A percentile compares a stretch with the other conserved stretches of the same genome.
Conservation (phyloP, 64 coral and sea anemone species). For the Acropora tenuis region DNA sequence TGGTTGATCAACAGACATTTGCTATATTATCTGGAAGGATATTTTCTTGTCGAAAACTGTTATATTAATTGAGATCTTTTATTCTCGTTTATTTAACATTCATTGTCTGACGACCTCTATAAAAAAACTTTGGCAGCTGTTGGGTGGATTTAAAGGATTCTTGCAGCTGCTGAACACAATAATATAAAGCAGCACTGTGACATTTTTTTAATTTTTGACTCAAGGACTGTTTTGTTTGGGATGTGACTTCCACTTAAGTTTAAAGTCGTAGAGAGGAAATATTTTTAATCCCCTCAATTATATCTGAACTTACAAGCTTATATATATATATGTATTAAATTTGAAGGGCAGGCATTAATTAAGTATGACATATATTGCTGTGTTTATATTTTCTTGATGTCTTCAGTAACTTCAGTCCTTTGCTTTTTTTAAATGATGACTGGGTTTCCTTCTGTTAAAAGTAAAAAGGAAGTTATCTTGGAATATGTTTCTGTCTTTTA, state of each 20-base stretch:
- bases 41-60: no score
- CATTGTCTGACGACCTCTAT: background rate
- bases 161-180: background rate
- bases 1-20: no score
- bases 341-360: background rate
- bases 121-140: background rate
- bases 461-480: background rate
- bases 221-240: background rate
- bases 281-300: no score
- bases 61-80: no score
- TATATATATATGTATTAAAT: background rate
- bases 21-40: no score
- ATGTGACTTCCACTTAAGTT: no score
- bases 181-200: background rate
- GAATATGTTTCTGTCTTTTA: conserved; percentile 2
- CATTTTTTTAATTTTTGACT: background rate
- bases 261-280: no score
- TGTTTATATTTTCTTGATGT: background rate
- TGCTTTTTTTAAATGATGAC: background rate
- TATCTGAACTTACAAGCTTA: background rate
- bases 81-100: no score
- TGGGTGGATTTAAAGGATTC: background rate
- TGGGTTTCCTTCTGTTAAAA: background rate
- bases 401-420: background rate
- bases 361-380: background rate